Base-by-base conservation (phyloP, 30 jellyfish, hydroid and myxozoan species). In the Morbakka virulenta region DNA sequence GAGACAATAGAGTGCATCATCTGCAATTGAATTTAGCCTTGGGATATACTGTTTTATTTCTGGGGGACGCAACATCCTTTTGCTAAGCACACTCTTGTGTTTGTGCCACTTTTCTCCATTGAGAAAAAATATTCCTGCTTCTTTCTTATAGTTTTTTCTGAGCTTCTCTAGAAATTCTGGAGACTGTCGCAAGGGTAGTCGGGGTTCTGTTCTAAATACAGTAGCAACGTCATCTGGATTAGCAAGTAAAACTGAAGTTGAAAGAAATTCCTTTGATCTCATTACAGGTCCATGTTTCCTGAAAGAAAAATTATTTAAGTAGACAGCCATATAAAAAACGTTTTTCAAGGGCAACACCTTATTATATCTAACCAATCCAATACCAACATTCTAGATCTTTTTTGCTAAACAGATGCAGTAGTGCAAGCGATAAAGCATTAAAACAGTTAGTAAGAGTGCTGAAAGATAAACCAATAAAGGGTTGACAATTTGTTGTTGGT, bases 101-200 rank as follows among this genome's bases (percentile, higher is more conserved):
- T 76, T 85, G 11, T 67, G 72, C 95, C 95, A 85, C 30, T 74
- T 61, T 32, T 62, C 78, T 4, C 90, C 96, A 50, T 85, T 77
- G 51, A 67, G 57, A 35, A 85, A 85, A 74, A 85, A 85, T 12
- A 85, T 78, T 31, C 96, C 96, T 0, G 96, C 89, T 29, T 76
- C 87, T 50, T 85, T 85, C 4, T 47, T 30, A 4, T 72, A 25
- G 17, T 75, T 30, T 2, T 27, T 20, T 66, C 74, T 61, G 35
- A 83, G 65, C 4, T 47, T 74, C 28, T 72, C 83, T 17, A 83
- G 32, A 3, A 50, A 1, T 11, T 82, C 83, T 4, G 22, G 33
- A 1, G 30, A 9, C 76, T 71, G 51, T 6, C 94, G 82, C 28
- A 57, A 26, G 0, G 94, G 94, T 31, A 61, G 57, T 35, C 74